Conservation (phyloP, 2,797 vertebrate species). For the Alfaro cultratus region DNA sequence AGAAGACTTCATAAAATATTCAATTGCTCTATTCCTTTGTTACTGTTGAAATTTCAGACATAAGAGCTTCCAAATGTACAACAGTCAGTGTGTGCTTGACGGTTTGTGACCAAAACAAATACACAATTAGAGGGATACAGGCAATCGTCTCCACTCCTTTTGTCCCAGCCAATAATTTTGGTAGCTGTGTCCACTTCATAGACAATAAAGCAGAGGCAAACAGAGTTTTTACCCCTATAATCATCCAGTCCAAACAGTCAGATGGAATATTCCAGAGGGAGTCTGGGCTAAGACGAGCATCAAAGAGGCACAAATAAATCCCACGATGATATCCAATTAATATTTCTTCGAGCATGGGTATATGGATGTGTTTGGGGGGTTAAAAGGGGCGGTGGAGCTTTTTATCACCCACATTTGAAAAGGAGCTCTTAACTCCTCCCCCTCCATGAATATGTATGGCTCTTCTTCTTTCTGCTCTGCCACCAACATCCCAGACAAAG, state of each 20-base stretch:
- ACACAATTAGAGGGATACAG: background rate
- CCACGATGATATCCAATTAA: conserved; percentile 37
- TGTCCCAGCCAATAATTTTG: conserved; percentile 15
- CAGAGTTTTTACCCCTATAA: conserved; percentile 14
- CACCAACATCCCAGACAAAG: conserved; percentile 77
- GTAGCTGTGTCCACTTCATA: conserved; percentile 25
- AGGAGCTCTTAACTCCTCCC: conserved; percentile 67
- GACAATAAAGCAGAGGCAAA: conserved; percentile 27
- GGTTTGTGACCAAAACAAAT: conserved; percentile 17
- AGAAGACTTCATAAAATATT: conserved; percentile 66
- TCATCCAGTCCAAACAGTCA: conserved; percentile 19
- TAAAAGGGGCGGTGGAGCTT: conserved; percentile 49
- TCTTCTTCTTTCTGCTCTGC: conserved; percentile 42
- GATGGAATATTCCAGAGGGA: conserved; percentile 29
- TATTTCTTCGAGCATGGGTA: conserved; percentile 22
- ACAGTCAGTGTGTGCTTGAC: background rate
- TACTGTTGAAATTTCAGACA: conserved; percentile 45
- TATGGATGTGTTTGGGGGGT: conserved; percentile 36
- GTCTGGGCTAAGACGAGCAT: conserved; percentile 45
- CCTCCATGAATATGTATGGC: conserved; percentile 73
- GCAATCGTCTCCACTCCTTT: conserved; percentile 15
- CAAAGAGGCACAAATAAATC: conserved; percentile 57
- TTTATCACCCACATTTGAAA: conserved; percentile 71
- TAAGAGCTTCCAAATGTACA: conserved; percentile 33
- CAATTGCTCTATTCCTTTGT: conserved; percentile 43